Evolutionary conservation across 2,797 vertebrate genomes (phyloP).

Genomic region (Neomorphus geoffroyi): DNA sequence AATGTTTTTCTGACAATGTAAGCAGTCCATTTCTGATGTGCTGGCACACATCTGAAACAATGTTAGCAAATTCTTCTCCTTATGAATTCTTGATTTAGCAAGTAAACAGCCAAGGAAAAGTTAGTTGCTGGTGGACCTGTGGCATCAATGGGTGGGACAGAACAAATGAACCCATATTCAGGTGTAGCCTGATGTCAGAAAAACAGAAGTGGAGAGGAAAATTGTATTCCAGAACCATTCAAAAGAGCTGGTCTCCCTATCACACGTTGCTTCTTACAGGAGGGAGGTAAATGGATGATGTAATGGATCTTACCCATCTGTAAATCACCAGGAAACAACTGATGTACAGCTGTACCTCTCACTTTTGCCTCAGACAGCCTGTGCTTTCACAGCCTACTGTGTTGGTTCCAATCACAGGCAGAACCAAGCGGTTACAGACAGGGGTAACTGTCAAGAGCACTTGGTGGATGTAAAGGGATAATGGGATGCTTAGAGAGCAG

Average conservation of each 20-base stretch:
- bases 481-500: background rate
- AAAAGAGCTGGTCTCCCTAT: background rate
- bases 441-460: background rate
- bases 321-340: background rate
- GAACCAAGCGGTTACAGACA: background rate
- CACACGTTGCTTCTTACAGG: background rate
- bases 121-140: background rate
- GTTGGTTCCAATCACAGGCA: background rate
- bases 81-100: background rate
- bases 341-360: background rate
- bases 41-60: background rate
- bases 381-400: background rate
- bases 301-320: background rate
- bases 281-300: background rate
- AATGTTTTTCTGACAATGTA: background rate
- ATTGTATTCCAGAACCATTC: background rate
- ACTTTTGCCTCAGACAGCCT: background rate
- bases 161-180: background rate
- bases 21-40: background rate
- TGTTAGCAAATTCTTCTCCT: background rate
- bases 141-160: background rate
- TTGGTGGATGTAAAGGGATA: background rate
- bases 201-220: background rate
- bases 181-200: background rate
- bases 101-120: background rate